Conservation (phyloP, 2,888 invertebrate species). For the Ophion slaviceki region DNA sequence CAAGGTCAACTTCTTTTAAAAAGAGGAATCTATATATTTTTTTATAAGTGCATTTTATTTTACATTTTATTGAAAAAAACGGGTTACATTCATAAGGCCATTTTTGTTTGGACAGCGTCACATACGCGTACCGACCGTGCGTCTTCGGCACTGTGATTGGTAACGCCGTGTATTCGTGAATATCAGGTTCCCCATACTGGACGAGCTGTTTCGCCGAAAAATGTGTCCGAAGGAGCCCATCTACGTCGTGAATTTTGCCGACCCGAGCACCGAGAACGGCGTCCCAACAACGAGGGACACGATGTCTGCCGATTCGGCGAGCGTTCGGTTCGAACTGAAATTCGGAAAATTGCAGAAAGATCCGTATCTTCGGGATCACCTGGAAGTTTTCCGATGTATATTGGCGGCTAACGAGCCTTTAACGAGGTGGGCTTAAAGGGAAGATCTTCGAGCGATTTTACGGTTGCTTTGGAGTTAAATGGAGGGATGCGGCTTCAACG, state of each 20-base stretch:
- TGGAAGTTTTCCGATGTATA: slow-evolving; percentile 74
- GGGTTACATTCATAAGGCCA: no score
- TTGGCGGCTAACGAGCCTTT: slow-evolving; percentile 66
- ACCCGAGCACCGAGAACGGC: slow-evolving; percentile 3
- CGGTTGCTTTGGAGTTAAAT: background rate
- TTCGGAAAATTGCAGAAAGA: slow-evolving; percentile 76
- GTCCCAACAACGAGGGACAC: slow-evolving; percentile 28
- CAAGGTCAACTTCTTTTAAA: no score
- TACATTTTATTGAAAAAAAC: no score
- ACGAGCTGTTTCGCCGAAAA: slow-evolving; percentile 77
- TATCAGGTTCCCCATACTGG: slow-evolving; percentile 77
- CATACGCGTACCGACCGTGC: no score
- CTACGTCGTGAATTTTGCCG: slow-evolving; percentile 76
- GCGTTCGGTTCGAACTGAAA: slow-evolving; percentile 70
- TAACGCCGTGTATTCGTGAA: background rate
- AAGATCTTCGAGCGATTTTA: slow-evolving; percentile 3
- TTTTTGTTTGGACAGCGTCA: no score
- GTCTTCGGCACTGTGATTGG: no score
- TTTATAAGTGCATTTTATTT: no score
- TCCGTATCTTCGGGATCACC: slow-evolving; percentile 70
- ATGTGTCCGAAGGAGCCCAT: slow-evolving; percentile 76
- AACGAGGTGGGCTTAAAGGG: slow-evolving; percentile 27
- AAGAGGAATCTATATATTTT: no score
- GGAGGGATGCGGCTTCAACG: background rate
- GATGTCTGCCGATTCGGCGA: slow-evolving; percentile 54